Base-by-base conservation (phyloP, 2,797 vertebrate species). In the Huso huso region DNA sequence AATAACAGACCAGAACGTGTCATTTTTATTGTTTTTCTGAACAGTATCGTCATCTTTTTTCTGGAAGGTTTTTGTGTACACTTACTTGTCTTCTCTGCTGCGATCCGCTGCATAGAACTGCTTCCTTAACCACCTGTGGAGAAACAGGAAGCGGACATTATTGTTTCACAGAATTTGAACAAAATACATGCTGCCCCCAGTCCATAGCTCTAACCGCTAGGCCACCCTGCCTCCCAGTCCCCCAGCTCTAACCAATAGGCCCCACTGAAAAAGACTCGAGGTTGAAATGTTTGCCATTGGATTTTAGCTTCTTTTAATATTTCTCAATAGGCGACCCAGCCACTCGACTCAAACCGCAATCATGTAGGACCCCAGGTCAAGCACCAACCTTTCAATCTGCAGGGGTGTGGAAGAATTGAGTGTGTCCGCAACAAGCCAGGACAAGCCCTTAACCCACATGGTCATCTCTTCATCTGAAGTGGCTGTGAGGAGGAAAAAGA, bases 371-470 rank as follows among this genome's bases (percentile, higher is more conserved):
- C 12, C 55, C 6, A 23, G 13, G 1, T 58, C 72, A 18, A 18
- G 23, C 23, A 59, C 49, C 77, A 75, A 96, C 96, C 95, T 93
- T 78, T 99, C 97, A 49, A 99, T 94, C 83, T 99, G 97, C 70
- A 99, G 86, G 0, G 97, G 96, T 0, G 95, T 98, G 15, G 95
- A 85, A 7, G 96, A 95, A 71, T 90, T 90, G 6, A 95, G 75
- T 0, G 97, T 99, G 73, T 99, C 97, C 0, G 88, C 82, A 77
- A 94, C 87, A 66, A 99, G 87, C 91, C 92, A 96, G 73, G 82
- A 94, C 74, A 99, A 84, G 10, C 97, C 97, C 76, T 94, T 95
- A 78, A 97, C 93, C 97, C 97, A 99, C 95, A 98, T 99, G 53
- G 82, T 91, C 89, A 98, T 93, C 85, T 99, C 97, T 1, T 99